Evolutionary conservation across 2,797 vertebrate genomes (phyloP).

Genomic region (Danionella dracula): DNA sequence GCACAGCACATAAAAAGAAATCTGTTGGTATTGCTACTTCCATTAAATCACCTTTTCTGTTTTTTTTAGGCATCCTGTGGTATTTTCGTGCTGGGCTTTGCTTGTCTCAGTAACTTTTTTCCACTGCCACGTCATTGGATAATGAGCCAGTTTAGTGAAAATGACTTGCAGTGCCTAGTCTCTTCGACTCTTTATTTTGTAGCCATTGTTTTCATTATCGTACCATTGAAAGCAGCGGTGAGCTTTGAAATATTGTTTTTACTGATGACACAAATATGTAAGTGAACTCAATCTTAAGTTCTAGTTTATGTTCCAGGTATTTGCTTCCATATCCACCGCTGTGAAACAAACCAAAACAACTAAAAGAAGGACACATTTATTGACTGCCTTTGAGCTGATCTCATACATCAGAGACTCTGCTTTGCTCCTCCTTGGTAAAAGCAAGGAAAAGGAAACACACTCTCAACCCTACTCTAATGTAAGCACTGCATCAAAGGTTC

Average conservation of each 20-base stretch:
- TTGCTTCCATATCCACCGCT: slow-evolving; percentile 43
- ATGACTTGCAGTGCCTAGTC: neutral
- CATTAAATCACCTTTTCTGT: slow-evolving; percentile 1
- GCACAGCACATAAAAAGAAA: slow-evolving; percentile 12
- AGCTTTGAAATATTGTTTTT: slow-evolving; percentile 17
- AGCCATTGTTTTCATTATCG: slow-evolving; percentile 37
- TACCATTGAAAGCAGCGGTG: slow-evolving; percentile 64
- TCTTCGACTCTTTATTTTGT: slow-evolving; percentile 24
- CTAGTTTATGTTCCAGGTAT: slow-evolving; percentile 51
- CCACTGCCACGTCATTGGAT: slow-evolving; percentile 30
- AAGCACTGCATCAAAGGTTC: slow-evolving; percentile 38
- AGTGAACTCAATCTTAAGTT: neutral
- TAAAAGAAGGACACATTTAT: slow-evolving; percentile 43
- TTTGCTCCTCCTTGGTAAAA: slow-evolving; percentile 44
- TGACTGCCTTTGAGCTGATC: slow-evolving; percentile 56
- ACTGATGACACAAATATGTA: neutral
- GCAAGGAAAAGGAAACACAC: slow-evolving; percentile 17
- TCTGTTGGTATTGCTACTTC: neutral
- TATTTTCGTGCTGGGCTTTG: slow-evolving; percentile 55
- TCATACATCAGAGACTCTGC: slow-evolving; percentile 41
- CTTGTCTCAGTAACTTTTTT: slow-evolving; percentile 49
- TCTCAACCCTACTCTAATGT: slow-evolving; percentile 53
- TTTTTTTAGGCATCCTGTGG: slow-evolving; percentile 58
- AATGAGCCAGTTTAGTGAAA: slow-evolving; percentile 14
- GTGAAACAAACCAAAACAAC: slow-evolving; percentile 48